These are phyloP conservation scores for Mus musculus DNA, from an alignment of 2,113 vertebrate species.

Conservation along the genomic window GRCm39 chr2:74154001-74154500, in stretches of 20 bases:
- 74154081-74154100: constrained; percentile 5
- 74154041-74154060: not conserved
- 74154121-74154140: not conserved
- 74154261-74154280: not conserved
- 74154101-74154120: constrained; percentile 6
- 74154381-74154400: not conserved
- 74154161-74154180: not conserved
- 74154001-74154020: constrained; percentile 12
- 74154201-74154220: not conserved
- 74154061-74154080: constrained; percentile 25
- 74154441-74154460: not conserved
- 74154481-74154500: not conserved
- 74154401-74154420: constrained; percentile 13
- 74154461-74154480: not conserved
- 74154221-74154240: not conserved
- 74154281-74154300: not conserved
- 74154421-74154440: constrained; percentile 2
- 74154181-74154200: constrained; percentile 37
- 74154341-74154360: not conserved
- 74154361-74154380: not conserved
- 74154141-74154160: not conserved
- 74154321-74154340: not conserved
- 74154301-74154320: not conserved
- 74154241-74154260: not conserved
- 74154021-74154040: not conserved